Conservation (phyloP, 2,888 invertebrate genomes). For the Candidula unifasciata region DNA sequence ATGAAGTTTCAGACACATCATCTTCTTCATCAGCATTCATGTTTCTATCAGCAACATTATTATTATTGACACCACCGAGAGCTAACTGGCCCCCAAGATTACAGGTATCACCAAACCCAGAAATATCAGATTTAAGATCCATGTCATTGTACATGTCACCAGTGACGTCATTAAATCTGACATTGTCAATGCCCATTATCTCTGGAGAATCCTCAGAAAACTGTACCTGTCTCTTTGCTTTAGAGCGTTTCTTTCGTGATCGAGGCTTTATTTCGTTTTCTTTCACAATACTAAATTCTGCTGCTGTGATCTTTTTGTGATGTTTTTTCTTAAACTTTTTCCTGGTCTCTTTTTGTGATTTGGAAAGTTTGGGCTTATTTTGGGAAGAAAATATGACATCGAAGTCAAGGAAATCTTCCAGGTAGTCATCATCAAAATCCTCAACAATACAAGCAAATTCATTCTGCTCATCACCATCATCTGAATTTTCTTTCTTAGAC, state of each 20-base stretch:
- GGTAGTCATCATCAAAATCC: constrained; percentile 1
- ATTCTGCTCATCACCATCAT: not conserved
- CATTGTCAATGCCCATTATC: not conserved
- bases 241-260: not conserved
- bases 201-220: not conserved
- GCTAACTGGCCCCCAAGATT: not conserved
- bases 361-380: not conserved
- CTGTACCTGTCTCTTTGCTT: not conserved
- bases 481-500: not conserved
- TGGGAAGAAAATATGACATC: not conserved
- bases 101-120: not conserved
- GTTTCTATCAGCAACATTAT: not conserved
- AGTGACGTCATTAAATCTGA: not conserved
- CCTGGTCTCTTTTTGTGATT: not conserved
- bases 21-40: not conserved
- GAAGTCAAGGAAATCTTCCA: constrained; percentile 27
- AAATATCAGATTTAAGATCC: no score
- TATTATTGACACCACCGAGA: not conserved
- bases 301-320: not conserved
- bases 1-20: not conserved
- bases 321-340: not conserved
- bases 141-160: not conserved
- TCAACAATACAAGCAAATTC: not conserved
- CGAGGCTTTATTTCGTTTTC: not conserved
- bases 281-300: constrained; percentile 10